Evolutionary conservation across 2,113 vertebrate species (phyloP).

Genomic region (Sorex araneus): DNA sequence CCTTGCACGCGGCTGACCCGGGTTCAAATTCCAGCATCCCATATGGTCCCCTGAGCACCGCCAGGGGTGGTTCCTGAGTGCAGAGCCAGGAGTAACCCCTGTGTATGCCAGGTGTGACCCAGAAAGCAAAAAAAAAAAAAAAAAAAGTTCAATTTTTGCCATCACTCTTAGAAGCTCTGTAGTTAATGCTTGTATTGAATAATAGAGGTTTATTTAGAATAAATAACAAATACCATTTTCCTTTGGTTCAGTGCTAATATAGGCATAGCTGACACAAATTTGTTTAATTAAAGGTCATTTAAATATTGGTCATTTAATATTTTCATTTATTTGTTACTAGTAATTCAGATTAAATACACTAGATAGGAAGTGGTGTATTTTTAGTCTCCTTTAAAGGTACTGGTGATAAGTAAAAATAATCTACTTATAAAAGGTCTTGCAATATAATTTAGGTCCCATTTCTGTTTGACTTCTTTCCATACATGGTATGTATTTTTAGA

Average conservation of each 20-base stretch:
- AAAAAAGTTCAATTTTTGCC: constrained; percentile 28
- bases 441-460: background rate
- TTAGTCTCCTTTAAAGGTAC: background rate
- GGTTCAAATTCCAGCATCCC: no score
- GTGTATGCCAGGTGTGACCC: no score
- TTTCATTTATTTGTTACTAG: constrained; percentile 42
- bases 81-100: no score
- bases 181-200: constrained; percentile 27
- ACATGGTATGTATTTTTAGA: background rate
- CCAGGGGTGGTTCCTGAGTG: no score
- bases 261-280: constrained; percentile 4
- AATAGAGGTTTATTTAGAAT: constrained; percentile 48
- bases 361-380: background rate
- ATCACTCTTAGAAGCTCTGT: background rate
- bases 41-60: no score
- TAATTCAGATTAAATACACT: constrained; percentile 7
- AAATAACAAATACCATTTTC: constrained; percentile 37
- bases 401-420: constrained; percentile 23
- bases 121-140: no score
- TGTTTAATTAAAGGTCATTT: constrained; percentile 50
- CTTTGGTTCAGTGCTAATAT: background rate
- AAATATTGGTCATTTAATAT: constrained; percentile 7
- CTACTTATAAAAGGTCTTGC: background rate
- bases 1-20: no score
- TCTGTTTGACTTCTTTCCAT: background rate